Evolutionary conservation across 2,113 vertebrate species (phyloP).

Genomic region (Turnix velox): DNA sequence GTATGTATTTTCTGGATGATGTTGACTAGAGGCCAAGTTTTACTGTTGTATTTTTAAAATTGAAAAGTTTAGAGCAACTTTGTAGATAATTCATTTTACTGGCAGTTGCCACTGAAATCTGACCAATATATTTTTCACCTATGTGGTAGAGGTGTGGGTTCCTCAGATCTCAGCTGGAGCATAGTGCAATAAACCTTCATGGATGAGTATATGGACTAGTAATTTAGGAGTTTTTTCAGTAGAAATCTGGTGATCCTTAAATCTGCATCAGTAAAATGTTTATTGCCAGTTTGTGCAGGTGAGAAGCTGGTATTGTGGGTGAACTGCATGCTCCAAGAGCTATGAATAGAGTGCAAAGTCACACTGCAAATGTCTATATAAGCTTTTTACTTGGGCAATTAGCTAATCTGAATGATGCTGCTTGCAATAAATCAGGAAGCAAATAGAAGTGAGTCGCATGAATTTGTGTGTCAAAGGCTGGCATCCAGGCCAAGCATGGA

Average conservation of each 20-base stretch:
- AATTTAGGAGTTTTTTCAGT: background rate
- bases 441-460: background rate
- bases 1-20: background rate
- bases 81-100: background rate
- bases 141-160: background rate
- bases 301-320: background rate
- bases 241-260: background rate
- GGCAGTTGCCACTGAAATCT: background rate
- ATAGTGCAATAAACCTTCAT: background rate
- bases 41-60: background rate
- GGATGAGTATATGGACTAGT: background rate
- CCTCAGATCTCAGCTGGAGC: background rate
- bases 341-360: background rate
- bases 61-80: background rate
- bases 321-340: background rate
- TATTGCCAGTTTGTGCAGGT: background rate
- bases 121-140: background rate
- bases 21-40: background rate
- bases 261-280: background rate
- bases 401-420: background rate
- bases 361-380: background rate
- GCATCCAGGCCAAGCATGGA: background rate
- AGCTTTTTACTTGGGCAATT: background rate
- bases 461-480: background rate
- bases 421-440: background rate